Evolutionary conservation across 2,113 vertebrate species (phyloP), one percentile per base, ranked within the genome.

Genomic region (Bufo bufo): DNA sequence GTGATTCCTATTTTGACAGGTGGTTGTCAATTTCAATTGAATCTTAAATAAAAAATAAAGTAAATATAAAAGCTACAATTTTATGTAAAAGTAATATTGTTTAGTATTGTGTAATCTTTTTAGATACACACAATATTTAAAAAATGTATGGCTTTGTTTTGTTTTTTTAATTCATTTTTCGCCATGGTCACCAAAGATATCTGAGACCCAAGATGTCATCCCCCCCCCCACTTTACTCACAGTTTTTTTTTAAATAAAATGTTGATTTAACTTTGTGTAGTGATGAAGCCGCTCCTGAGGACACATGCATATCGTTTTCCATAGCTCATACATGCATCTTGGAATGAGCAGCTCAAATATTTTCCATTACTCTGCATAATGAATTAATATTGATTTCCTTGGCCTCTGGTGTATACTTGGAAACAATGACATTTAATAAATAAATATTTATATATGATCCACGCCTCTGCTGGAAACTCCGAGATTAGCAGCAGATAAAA

Each of bases 311-410:
- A 33, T 87, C 87, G 72, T 86, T 52, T 74, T 74, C 79, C 90
- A 10, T 56, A 90, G 89, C 90, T 85, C 87, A 65, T 88, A 87
- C 87, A 92, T 89, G 65, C 84, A 78, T 85, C 88, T 89, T 87
- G 90, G 91, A 85, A 89, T 81, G 23, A 89, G 79, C 59, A 90
- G 77, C 90, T 91, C 85, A 92, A 90, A 91, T 91, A 91, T 91
- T 94, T 93, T 90, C 93, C 90, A 94, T 91, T 94, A 90, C 90
- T 89, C 92, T 77, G 89, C 89, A 91, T 93, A 94, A 93, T 90
- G 90, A 94, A 93, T 93, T 92, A 78, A 77, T 93, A 94, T 94
- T 93, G 94, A 95, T 95, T 91, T 93, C 86, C 90, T 85, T 86
- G 87, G 87, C 93, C 92, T 93, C 94, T 74, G 89, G 93, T 91